phyloP scores from a whole-genome alignment of 2,113 vertebrate genomes.

The Heptranchias perlo region DNA sequence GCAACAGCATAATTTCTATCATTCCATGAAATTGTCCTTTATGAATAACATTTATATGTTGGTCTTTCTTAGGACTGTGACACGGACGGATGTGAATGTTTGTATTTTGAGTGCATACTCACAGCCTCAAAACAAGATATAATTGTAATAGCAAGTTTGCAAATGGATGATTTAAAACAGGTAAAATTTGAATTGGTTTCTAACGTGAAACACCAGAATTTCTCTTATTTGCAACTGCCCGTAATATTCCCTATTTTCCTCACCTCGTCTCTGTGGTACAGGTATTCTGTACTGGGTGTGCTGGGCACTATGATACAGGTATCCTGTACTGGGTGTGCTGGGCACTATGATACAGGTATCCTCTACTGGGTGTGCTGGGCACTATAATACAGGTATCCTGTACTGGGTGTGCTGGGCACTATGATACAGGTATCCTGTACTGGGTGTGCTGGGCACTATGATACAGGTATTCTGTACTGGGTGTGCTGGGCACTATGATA shows the following conservation, averaged over 20 bases:
- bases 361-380: not conserved
- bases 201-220: not conserved
- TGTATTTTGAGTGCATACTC: not conserved
- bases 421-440: not conserved
- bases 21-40: not conserved
- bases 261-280: not conserved
- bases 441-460: not conserved
- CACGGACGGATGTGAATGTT: not conserved
- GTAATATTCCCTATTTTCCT: not conserved
- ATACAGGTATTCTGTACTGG: not conserved
- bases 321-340: not conserved
- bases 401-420: not conserved
- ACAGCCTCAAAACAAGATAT: not conserved
- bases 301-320: not conserved
- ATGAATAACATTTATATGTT: not conserved
- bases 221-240: not conserved
- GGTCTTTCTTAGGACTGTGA: not conserved
- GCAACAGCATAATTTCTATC: not conserved
- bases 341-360: not conserved
- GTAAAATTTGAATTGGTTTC: constrained; percentile 4
- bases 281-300: not conserved
- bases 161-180: not conserved
- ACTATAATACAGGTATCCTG: not conserved
- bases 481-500: not conserved
- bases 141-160: not conserved